A percentile compares a stretch with the other conserved stretches of the same genome.
Conservation (phyloP, 2,113 vertebrate genomes). For the Psittacara wagleri region DNA sequence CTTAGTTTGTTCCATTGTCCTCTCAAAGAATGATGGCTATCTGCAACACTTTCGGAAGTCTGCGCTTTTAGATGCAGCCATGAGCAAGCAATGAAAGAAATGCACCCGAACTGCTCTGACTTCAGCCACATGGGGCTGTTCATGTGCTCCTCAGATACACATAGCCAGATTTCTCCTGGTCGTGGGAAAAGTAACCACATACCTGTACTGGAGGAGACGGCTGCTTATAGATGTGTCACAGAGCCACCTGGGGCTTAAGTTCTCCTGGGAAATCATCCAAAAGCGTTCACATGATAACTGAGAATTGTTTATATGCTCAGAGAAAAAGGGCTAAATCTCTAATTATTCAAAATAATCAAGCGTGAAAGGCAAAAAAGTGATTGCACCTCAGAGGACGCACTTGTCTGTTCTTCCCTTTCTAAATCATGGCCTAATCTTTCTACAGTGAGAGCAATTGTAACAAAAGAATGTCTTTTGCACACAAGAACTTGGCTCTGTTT, state of each 20-base stretch:
- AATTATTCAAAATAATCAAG: neutral
- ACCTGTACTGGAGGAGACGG: neutral
- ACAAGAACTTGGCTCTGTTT: neutral
- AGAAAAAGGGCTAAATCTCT: neutral
- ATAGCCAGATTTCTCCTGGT: neutral
- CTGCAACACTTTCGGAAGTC: neutral
- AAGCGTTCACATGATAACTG: neutral
- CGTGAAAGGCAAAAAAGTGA: neutral
- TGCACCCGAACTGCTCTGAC: neutral
- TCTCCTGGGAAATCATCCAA: slow-evolving; percentile 2
- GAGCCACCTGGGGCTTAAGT: neutral
- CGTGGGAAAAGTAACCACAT: neutral
- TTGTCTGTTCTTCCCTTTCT: neutral
- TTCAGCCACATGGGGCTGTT: neutral
- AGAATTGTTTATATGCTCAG: neutral
- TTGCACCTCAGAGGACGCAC: neutral
- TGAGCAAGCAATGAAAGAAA: neutral
- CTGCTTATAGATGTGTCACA: neutral
- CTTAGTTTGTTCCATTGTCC: neutral
- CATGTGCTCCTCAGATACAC: neutral
- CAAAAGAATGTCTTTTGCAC: neutral
- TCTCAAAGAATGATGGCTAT: neutral
- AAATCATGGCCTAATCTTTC: neutral
- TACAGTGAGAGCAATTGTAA: neutral
- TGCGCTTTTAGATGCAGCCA: neutral